A percentile compares a stretch with the other conserved stretches of the same genome.
phyloP scores from a whole-genome alignment of 2,113 vertebrate genomes.

The Bambusicola thoracicus region DNA sequence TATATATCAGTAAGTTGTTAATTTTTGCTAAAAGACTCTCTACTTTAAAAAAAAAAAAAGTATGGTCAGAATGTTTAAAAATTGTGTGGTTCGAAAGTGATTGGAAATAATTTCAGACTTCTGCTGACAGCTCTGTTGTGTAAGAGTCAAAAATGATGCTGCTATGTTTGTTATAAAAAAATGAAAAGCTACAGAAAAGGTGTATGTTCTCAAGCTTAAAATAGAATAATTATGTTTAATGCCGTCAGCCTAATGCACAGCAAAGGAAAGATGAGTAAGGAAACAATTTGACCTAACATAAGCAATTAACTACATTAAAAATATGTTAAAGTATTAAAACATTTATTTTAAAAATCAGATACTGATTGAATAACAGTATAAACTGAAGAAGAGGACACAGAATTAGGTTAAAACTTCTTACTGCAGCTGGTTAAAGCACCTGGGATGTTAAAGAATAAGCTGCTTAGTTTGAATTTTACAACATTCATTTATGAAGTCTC shows the following conservation, averaged over 20 bases:
- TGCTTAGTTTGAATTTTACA: constrained; percentile 74
- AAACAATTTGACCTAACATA: constrained; percentile 40
- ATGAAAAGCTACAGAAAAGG: background rate
- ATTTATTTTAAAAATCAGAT: constrained; percentile 9
- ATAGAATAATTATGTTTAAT: background rate
- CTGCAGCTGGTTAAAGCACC: constrained; percentile 76
- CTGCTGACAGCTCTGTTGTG: background rate
- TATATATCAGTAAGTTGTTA: background rate
- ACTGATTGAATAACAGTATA: constrained; percentile 40
- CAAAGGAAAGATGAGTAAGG: background rate
- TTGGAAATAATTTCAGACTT: background rate
- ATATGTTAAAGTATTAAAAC: constrained; percentile 52
- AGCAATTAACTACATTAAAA: constrained; percentile 54
- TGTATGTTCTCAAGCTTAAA: background rate
- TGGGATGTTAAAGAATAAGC: constrained; percentile 73
- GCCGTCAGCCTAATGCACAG: background rate
- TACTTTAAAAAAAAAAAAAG: background rate
- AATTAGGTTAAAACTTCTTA: constrained; percentile 56
- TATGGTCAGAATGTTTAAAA: background rate
- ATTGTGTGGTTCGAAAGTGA: background rate
- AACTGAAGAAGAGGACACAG: constrained; percentile 47
- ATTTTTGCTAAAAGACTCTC: background rate
- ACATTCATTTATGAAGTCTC: constrained; percentile 73
- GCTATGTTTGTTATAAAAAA: background rate
- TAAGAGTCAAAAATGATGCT: background rate